Base-by-base conservation (phyloP, 2,113 vertebrate genomes). In the Lota lota region DNA sequence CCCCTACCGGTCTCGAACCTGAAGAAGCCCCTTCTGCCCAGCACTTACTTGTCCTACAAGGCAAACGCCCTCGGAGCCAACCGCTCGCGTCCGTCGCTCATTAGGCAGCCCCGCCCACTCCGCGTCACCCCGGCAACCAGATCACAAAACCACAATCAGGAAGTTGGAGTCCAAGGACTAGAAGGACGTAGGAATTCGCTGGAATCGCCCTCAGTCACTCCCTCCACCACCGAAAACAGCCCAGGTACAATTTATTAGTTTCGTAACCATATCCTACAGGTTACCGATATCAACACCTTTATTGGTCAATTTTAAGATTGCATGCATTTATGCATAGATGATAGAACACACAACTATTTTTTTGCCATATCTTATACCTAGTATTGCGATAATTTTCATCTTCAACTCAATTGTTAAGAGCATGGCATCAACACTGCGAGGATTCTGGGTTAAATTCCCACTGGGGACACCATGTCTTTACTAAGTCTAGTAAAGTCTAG, bases 11-110 rank as follows among this genome's bases (percentile, higher is more conserved):
- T 61, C 0, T 80, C 77, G 0, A 78, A 78, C 73, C 83, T 92
- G 24, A 98, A 95, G 88, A 98, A 96, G 78, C 76, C 93, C 20
- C 81, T 91, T 4, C 81, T 96, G 28, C 87, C 92, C 40, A 89
- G 77, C 68, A 36, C 63, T 2, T 61, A 85, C 61, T 74, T 87
- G 22, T 68, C 91, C 66, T 84, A 87, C 11, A 90, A 90, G 68
- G 69, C 91, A 2, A 84, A 73, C 21, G 88, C 91, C 17, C 90
- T 96, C 60, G 93, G 93, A 73, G 97, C 95, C 72, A 94, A 92
- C 82, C 85, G 95, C 77, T 91, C 88, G 19, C 93, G 92, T 1
- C 92, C 95, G 1, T 92, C 95, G n/a, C 83, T 96, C 72, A 82
- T 91, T 72, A 96, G 95, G 75, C 89, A 93, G 63, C 33, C 76